These are phyloP conservation scores for Anisognathus igniventris DNA, from an alignment of 2,797 vertebrate genomes.

Conservation along the genomic window DNA sequence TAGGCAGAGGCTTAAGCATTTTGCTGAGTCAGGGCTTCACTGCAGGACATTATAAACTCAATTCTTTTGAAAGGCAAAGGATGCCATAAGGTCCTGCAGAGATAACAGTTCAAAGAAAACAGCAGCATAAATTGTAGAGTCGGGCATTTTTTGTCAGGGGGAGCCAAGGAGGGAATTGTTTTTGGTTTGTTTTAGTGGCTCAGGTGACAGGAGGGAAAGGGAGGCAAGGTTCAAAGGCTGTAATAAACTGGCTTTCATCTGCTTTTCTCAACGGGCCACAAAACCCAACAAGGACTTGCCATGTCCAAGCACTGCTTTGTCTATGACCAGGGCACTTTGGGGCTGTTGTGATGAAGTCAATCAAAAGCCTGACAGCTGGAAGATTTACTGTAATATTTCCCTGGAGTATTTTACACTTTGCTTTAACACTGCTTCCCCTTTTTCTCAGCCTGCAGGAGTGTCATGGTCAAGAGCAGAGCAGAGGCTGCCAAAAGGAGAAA, in stretches of 20 bases:
- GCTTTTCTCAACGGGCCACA: neutral
- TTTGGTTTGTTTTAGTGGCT: neutral
- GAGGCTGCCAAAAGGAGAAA: neutral
- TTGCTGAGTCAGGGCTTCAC: neutral
- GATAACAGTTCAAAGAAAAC: constrained; percentile 25
- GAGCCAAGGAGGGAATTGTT: neutral
- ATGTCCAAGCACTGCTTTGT: neutral
- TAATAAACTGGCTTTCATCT: constrained; percentile 22
- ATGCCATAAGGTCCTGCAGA: neutral
- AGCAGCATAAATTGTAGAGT: neutral
- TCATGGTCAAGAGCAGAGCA: neutral
- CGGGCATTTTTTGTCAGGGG: neutral
- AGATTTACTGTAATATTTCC: neutral
- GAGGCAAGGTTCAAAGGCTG: constrained; percentile 9
- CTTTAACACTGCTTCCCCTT: neutral
- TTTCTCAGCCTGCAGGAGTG: fast-evolving
- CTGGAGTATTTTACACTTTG: neutral
- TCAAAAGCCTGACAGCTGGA: neutral
- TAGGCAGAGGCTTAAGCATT: neutral
- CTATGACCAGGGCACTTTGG: neutral
- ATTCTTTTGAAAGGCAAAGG: neutral
- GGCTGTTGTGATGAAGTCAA: neutral
- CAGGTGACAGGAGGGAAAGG: constrained; percentile 18
- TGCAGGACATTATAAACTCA: neutral
- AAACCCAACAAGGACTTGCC: neutral